Evolutionary conservation across 2,113 vertebrate species (phyloP), one percentile per base, ranked within the genome.

Genomic region (Petrocephalus zakoni): DNA sequence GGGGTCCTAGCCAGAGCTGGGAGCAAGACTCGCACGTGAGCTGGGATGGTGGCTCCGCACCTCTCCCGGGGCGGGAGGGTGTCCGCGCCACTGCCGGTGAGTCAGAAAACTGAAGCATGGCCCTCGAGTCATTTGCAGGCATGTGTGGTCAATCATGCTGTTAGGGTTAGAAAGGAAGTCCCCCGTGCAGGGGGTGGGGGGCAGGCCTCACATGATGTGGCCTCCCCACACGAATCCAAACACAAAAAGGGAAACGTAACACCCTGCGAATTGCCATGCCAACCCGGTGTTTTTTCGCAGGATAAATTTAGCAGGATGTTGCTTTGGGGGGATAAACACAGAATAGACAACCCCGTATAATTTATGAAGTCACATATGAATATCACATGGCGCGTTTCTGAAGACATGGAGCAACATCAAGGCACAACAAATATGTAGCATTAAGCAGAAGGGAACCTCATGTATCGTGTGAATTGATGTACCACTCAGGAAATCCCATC

Each of bases 81-180:
- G 89, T 90, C 88, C 72, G 83, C 90, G 87, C 89, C 88, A 68
- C 19, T 46, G 87, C 91, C 89, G 90, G 87, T 89, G 15, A 6
- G 91, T 92, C 92, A 88, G 34, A 85, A 88, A 1, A 87, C 92
- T 88, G 89, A 90, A 92, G 89, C 89, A 29, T 19, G 47, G 17
- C 21, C 49, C 11, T 8, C 29, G 22, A 78, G 7, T 10, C 51
- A 22, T 34, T n/a, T n/a, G 53, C 3, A 37, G 91, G 94, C 93
- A 94, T 91, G 93, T 94, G 94, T 92, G 89, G 90, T 91, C 91
- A 93, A 94, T 94, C 92, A 93, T 93, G 92, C 68, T 82, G 86
- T 91, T 91, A 92, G 92, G 94, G 92, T 94, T 94, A 92, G 64
- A 21, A 53, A 56, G 34, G 87, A 86, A 91, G 90, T 90, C 90